phyloP scores from a whole-genome alignment of 92 coral and sea anemone species.

The Diadumene lineata region DNA sequence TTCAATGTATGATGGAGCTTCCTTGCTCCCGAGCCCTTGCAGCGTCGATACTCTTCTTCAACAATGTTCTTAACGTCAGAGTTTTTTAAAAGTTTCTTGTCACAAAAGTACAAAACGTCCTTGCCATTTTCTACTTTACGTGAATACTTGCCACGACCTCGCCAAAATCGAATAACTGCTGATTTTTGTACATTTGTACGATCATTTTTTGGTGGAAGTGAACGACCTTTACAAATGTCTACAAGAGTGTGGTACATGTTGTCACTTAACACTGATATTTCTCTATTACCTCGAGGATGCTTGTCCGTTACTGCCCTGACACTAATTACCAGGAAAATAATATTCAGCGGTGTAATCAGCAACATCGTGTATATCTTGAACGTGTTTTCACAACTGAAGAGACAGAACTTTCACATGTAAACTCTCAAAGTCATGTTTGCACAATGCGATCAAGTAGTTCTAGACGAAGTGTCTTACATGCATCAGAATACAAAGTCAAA shows the following conservation, averaged over 20 bases:
- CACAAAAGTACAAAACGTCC: not conserved
- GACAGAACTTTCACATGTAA: too few species aligned
- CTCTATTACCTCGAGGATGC: not conserved
- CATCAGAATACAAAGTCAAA: too few species aligned
- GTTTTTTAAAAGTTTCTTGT: constrained; percentile 16
- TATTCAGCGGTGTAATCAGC: too few species aligned
- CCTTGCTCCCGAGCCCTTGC: constrained; percentile 38
- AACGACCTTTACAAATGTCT: not conserved
- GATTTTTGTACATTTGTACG: constrained; percentile 26
- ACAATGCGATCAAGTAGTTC: too few species aligned
- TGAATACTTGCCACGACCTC: constrained; percentile 16
- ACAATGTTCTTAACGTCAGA: constrained; percentile 22
- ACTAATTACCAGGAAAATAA: not conserved
- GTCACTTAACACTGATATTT: not conserved
- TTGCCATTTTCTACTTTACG: constrained; percentile 6
- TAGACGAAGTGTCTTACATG: too few species aligned
- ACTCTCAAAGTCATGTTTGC: too few species aligned
- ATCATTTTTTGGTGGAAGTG: not conserved
- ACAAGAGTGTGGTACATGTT: not conserved
- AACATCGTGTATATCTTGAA: too few species aligned
- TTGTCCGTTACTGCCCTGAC: not conserved
- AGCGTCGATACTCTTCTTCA: constrained; percentile 10
- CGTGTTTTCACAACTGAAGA: too few species aligned
- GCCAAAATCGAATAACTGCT: constrained; percentile 39
- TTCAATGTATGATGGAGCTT: constrained; percentile 32